Conservation (phyloP, 2,113 vertebrate species). For the Nipponia nippon region DNA sequence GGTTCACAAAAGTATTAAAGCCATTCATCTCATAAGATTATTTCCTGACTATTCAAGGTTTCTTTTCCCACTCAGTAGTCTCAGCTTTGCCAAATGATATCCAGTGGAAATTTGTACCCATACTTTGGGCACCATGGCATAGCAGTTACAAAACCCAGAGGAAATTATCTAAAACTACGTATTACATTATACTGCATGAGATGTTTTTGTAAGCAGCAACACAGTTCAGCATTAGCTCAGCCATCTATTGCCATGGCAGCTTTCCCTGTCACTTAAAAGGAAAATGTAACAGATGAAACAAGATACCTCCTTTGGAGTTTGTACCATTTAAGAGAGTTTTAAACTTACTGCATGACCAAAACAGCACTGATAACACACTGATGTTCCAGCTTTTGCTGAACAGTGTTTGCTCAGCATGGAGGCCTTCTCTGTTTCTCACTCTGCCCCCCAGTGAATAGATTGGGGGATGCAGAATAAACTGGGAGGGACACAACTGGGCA, state of each 20-base stretch:
- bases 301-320: background rate
- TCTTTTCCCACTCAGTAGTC: background rate
- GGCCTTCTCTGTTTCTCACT: background rate
- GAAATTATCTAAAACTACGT: background rate
- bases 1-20: conserved; percentile 1
- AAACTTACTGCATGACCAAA: rapidly evolving
- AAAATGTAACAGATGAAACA: background rate
- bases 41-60: background rate
- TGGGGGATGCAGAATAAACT: background rate
- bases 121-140: background rate
- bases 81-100: background rate
- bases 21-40: background rate
- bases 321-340: background rate
- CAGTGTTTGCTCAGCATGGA: background rate
- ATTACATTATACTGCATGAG: background rate
- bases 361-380: background rate
- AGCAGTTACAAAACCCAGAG: background rate
- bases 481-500: background rate
- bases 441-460: background rate
- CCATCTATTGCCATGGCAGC: background rate
- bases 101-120: background rate
- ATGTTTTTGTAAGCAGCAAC: background rate
- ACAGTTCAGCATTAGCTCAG: background rate
- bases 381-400: background rate
- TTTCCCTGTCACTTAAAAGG: background rate